phyloP scores from a whole-genome alignment of 2,113 vertebrate genomes.

The Brachypteracias leptosomus region DNA sequence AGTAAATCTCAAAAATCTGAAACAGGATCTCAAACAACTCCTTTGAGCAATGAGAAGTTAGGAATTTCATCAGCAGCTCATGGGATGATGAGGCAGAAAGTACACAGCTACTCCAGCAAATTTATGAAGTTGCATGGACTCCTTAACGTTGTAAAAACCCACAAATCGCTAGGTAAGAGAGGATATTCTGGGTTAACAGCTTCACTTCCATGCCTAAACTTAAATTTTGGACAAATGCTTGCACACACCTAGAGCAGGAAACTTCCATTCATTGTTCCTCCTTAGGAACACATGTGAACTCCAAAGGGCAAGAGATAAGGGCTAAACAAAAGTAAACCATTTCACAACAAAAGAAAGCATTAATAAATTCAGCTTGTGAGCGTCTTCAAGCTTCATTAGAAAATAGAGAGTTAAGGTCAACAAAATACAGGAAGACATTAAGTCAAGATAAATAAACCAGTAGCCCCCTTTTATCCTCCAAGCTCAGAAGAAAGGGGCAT shows the following conservation, averaged over 20 bases:
- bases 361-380: constrained; percentile 2
- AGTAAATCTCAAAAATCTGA: not conserved
- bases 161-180: not conserved
- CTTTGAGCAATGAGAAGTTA: not conserved
- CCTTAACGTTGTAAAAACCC: not conserved
- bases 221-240: not conserved
- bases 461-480: not conserved
- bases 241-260: constrained; percentile 7
- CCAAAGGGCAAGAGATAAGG: constrained; percentile 33
- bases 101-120: not conserved
- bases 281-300: constrained; percentile 10
- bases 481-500: not conserved
- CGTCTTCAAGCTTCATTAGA: not conserved
- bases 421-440: constrained; percentile 55
- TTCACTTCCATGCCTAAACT: not conserved
- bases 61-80: not conserved
- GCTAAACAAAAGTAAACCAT: constrained; percentile 27
- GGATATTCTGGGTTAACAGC: not conserved
- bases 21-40: not conserved
- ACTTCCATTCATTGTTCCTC: constrained; percentile 17
- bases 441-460: constrained; percentile 27
- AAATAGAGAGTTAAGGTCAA: constrained; percentile 22
- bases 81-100: not conserved
- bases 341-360: constrained; percentile 21
- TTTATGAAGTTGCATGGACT: not conserved